Evolutionary conservation across 2,888 invertebrate genomes (phyloP), one percentile per base, ranked within the genome.

Genomic region (Lutraria lutraria): DNA sequence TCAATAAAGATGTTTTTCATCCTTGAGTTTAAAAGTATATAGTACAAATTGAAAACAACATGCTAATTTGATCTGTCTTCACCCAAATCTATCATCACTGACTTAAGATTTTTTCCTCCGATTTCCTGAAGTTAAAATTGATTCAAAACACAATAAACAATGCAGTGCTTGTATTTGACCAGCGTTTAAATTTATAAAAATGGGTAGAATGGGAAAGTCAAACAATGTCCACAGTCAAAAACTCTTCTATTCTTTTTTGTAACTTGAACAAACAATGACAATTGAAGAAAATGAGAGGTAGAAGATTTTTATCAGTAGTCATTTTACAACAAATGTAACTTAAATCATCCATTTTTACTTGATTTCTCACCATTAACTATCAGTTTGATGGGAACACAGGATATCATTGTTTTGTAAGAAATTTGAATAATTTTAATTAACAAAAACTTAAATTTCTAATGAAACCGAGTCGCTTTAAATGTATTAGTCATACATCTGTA

Each of bases 91-190:
- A 34, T 76, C 76, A 76, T 76, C 76, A 34, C 76, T 76, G 31
- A 76, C 76, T 13, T 31, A 19, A 31, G 76, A n/a, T 76, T 76
- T 56, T 76, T 76, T 76, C 34, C 76, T 76, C 31, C 29, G 6
- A 34, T 76, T 76, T 76, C 76, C 76, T 31, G 4, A 76, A 16
- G 29, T 76, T 76, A 76, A 34, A 76, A 76, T 76, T 76, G 76
- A 76, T 76, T 31, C 76, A 29, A 76, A 76, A 13, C 31, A 6
- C 19, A 19, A 15, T 4, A 34, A 34, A 76, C 76, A 76, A 76
- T 76, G 34, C 12, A 31, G 8, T 31, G 19, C 29, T 76, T 76
- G 76, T 76, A 31, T 6, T 19, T 29, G 15, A 76, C 29, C 15
- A 12, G 8, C 12, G 15, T 4, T 76, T n/a, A n/a, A n/a, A n/a